These are phyloP conservation scores for Urocitellus parryii DNA, from an alignment of 2,113 vertebrate genomes.

Conservation along the genomic window DNA sequence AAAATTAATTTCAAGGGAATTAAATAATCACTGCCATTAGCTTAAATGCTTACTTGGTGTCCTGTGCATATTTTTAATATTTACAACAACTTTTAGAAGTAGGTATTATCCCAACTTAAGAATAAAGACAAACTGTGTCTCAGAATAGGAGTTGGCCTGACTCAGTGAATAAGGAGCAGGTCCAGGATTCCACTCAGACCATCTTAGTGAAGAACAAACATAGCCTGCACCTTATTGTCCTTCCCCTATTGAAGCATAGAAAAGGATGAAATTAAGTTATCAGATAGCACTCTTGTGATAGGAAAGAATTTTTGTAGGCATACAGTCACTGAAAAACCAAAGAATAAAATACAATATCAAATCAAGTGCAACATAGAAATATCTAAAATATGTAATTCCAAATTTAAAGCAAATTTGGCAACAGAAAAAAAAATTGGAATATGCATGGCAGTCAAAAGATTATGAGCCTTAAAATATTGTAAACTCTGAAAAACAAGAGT, in stretches of 20 bases:
- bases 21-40: not conserved
- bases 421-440: not conserved
- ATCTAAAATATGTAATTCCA: constrained; percentile 20
- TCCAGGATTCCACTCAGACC: not conserved
- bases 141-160: not conserved
- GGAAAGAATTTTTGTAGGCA: not conserved
- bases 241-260: not conserved
- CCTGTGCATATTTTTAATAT: not conserved
- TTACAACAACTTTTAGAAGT: not conserved
- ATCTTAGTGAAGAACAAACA: not conserved
- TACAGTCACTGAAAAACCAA: not conserved
- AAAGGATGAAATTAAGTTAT: not conserved
- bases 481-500: not conserved
- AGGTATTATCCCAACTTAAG: not conserved
- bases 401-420: not conserved
- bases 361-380: not conserved
- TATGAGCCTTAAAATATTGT: not conserved
- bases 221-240: accelerated
- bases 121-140: not conserved
- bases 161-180: not conserved
- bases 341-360: not conserved
- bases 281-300: not conserved
- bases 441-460: not conserved
- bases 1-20: not conserved
- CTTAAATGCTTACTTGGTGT: not conserved